phyloP scores from a whole-genome alignment of 2,797 vertebrate species.

The Acanthurus tractus region DNA sequence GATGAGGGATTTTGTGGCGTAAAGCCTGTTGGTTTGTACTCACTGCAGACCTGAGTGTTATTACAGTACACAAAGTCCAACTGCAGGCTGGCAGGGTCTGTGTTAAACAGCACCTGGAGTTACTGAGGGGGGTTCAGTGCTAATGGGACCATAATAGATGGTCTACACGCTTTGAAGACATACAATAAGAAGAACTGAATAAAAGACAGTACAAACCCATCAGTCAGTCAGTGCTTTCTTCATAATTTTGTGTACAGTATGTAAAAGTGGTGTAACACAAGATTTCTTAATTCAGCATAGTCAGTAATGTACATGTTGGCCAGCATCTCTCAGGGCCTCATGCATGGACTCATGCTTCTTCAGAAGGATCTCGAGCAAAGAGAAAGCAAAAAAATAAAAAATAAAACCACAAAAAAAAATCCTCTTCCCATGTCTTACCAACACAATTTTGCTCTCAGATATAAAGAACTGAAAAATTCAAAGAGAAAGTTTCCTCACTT shows the following conservation, averaged over 20 bases:
- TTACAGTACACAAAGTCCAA: slow-evolving; percentile 83
- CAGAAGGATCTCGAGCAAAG: slow-evolving; percentile 80
- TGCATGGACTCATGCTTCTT: slow-evolving; percentile 81
- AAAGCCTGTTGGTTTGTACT: slow-evolving; percentile 64
- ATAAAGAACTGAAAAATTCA: neutral
- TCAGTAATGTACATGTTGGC: slow-evolving; percentile 82
- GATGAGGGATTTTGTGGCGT: slow-evolving; percentile 11
- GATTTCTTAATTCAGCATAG: slow-evolving; percentile 84
- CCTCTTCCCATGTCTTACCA: too few relatives aligned
- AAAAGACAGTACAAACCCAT: too few relatives aligned
- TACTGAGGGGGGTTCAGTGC: slow-evolving; percentile 76
- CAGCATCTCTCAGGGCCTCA: slow-evolving; percentile 75
- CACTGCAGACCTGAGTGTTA: slow-evolving; percentile 81
- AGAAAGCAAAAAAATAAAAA: slow-evolving; percentile 3
- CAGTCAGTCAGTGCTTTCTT: too few relatives aligned
- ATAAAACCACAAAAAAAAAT: too few relatives aligned
- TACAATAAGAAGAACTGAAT: too few relatives aligned
- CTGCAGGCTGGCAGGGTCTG: slow-evolving; percentile 78
- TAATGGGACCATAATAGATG: slow-evolving; percentile 79
- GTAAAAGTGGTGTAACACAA: neutral
- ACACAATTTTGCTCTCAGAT: neutral
- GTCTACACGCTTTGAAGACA: slow-evolving; percentile 51
- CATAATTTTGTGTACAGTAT: too few relatives aligned
- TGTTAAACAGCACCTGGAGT: slow-evolving; percentile 80
- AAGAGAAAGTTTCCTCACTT: slow-evolving; percentile 31